phyloP scores from a whole-genome alignment of 23 tunicate genomes.

The Ascidia mentula region DNA sequence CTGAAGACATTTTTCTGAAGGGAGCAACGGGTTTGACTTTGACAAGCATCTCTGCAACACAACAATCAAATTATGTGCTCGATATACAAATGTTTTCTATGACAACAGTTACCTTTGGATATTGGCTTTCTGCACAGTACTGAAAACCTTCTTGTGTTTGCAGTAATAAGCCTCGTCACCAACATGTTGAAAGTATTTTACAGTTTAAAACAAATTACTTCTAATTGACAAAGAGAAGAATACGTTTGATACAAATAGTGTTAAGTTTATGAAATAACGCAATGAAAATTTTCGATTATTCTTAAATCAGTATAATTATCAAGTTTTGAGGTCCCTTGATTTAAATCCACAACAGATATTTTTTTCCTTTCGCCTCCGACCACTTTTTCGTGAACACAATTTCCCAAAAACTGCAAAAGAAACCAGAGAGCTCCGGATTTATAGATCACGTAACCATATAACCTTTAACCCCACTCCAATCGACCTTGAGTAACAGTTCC shows the following conservation, averaged over 20 bases:
- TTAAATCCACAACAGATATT: too few species aligned
- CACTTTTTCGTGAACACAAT: too few species aligned
- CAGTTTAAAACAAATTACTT: neutral
- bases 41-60: neutral
- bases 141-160: neutral
- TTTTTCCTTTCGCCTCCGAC: too few species aligned
- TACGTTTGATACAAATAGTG: neutral
- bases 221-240: neutral
- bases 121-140: neutral
- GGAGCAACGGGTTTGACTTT: neutral
- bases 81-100: neutral
- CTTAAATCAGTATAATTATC: too few species aligned
- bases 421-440: neutral
- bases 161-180: neutral
- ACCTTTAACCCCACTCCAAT: neutral
- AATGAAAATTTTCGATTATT: neutral
- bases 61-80: neutral
- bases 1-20: neutral
- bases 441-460: neutral
- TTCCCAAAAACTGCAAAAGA: neutral
- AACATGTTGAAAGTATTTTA: neutral
- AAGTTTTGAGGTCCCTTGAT: too few species aligned
- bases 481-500: neutral
- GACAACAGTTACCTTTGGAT: neutral
- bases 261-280: neutral